Percentiles rank a stretch among this genome's conserved stretches.
phyloP scores from a whole-genome alignment of 1,140 invertebrate genomes.

The Dryas iulia region DNA sequence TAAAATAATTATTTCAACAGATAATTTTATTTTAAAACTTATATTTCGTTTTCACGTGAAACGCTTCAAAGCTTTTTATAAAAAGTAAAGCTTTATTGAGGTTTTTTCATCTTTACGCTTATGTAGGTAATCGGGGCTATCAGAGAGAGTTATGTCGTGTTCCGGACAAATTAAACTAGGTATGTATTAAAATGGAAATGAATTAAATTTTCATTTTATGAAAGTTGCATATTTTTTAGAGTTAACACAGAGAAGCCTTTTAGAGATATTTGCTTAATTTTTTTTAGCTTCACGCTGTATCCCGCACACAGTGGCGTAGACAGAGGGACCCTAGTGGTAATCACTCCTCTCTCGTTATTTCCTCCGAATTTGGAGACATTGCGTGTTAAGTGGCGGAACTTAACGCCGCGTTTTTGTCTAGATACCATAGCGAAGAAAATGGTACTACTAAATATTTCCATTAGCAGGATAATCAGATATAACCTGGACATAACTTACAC shows the following conservation, averaged over 20 bases:
- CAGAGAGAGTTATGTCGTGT: not conserved
- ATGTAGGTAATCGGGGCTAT: not conserved
- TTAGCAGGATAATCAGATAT: too few species aligned
- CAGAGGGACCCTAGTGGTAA: too few species aligned
- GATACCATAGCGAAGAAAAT: too few species aligned
- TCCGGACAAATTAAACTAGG: not conserved
- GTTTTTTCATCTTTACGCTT: not conserved
- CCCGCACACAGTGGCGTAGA: too few species aligned
- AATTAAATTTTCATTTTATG: not conserved
- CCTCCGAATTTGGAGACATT: too few species aligned
- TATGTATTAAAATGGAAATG: not conserved
- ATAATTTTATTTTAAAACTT: not conserved
- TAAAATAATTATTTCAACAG: not conserved
- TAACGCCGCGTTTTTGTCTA: not conserved
- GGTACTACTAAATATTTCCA: too few species aligned
- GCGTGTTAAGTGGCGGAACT: not conserved
- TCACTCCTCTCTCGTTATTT: too few species aligned
- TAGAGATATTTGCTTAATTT: too few species aligned
- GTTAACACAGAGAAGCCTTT: too few species aligned
- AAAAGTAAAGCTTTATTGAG: not conserved
- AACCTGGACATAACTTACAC: too few species aligned
- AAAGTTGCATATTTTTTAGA: too few species aligned
- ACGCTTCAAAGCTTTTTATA: not conserved
- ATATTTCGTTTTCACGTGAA: not conserved
- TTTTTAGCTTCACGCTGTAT: too few species aligned